phyloP scores from a whole-genome alignment of 2,888 invertebrate species.

The Drosophila antonietae region DNA sequence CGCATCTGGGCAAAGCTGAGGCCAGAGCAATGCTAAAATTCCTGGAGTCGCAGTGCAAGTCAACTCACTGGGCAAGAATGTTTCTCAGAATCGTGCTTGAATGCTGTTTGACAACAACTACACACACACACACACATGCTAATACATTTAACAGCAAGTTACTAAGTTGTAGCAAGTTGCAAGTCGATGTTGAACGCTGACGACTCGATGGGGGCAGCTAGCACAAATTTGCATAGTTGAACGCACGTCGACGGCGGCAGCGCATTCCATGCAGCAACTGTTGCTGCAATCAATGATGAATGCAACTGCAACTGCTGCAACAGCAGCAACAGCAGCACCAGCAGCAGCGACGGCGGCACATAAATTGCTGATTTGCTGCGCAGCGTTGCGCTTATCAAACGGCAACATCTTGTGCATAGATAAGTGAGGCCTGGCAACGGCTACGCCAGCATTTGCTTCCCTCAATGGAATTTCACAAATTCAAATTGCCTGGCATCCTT shows the following conservation, averaged over 20 bases:
- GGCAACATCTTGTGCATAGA: conserved; percentile 80
- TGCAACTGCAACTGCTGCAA: conserved; percentile 59
- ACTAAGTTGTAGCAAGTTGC: conserved; percentile 81
- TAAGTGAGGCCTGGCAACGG: conserved; percentile 55
- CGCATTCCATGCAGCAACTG: conserved; percentile 68
- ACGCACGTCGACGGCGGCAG: conserved; percentile 66
- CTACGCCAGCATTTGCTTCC: conserved; percentile 30
- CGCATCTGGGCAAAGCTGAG: conserved; percentile 37
- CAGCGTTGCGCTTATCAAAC: conserved; percentile 75
- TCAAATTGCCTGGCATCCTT: conserved; percentile 79
- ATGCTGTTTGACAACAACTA: conserved; percentile 81
- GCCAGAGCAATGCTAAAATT: conserved; percentile 64
- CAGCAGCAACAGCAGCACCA: conserved; percentile 23
- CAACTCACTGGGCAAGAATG: conserved; percentile 70
- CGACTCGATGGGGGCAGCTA: conserved; percentile 45
- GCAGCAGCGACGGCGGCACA: conserved; percentile 51
- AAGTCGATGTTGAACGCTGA: conserved; percentile 63
- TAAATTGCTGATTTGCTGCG: conserved; percentile 70
- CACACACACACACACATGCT: conserved; percentile 20
- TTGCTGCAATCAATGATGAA: conserved; percentile 71
- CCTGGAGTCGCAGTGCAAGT: conserved; percentile 44
- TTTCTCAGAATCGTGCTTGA: conserved; percentile 83
- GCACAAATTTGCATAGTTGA: conserved; percentile 76
- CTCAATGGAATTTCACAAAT: conserved; percentile 79
- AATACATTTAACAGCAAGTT: conserved; percentile 37